Percentiles rank a stretch among this genome's conserved stretches.
Evolutionary conservation across 2,888 invertebrate genomes (phyloP).

Genomic region (Oegoconia quadripuncta): DNA sequence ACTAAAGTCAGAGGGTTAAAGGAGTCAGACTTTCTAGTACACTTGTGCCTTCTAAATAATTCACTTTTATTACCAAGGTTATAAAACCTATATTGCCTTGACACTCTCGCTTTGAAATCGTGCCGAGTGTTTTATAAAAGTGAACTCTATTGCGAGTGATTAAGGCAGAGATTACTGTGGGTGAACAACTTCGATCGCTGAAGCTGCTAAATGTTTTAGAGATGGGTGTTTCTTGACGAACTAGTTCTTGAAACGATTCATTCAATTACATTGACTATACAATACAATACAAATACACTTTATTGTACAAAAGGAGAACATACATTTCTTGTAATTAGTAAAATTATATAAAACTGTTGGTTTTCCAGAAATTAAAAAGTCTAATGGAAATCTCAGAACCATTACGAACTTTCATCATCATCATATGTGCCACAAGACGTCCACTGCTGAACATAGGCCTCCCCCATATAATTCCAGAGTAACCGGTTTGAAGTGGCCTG

Average conservation of each 20-base stretch:
- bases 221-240: conserved; percentile 14
- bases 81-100: conserved; percentile 39
- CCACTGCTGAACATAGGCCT: no score
- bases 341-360: no score
- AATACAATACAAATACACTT: no score
- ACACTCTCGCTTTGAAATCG: conserved; percentile 33
- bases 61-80: conserved; percentile 28
- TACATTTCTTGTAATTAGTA: no score
- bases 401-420: no score
- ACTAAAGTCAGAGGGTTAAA: conserved; percentile 35
- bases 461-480: no score
- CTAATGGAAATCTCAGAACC: no score
- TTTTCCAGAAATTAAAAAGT: no score
- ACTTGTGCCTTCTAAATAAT: conserved; percentile 18
- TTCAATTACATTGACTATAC: no score
- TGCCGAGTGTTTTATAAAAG: conserved; percentile 10
- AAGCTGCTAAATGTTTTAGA: background rate
- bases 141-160: conserved; percentile 6
- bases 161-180: conserved; percentile 30
- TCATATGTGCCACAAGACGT: no score
- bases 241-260: conserved; percentile 4
- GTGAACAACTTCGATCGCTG: background rate
- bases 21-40: conserved; percentile 53
- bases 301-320: no score
- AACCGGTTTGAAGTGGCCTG: no score